Base-by-base conservation (phyloP, 1,140 invertebrate genomes). In the Cherax quadricarinatus region DNA sequence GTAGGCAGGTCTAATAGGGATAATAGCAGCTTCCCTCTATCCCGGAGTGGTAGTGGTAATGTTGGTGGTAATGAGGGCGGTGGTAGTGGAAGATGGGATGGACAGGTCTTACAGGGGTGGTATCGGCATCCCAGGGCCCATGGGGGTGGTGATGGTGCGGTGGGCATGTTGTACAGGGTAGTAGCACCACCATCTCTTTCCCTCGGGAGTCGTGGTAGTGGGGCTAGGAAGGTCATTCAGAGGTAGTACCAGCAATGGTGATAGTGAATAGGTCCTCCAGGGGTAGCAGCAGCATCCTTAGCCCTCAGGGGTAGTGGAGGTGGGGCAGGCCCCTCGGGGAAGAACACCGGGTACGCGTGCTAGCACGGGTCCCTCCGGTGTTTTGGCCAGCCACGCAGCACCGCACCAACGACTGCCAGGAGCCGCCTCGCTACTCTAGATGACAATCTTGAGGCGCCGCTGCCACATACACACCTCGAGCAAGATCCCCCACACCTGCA, bases 401-500 rank as follows among this genome's bases (percentile, higher is more conserved):
- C 82, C 48, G 57, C 21, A 53, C 82, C 60, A 84, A 60, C 82
- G 82, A 84, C 62, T 49, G 82, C 82, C 57, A 84, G 82, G 5
- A 21, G 9, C 82, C 82, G 21, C 3, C 21, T 57, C 66, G 30
- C 30, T 41, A 41, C 30, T 57, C 82, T 30, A 16, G 82, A 84
- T 84, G 53, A 24, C 82, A 84, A 60, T n/a, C 82, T 84, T 84
- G n/a, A 9, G 10, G 10, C n/a, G 57, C 49, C 62, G 21, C 53
- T 41, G 16, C 82, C n/a, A 9, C 53, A 57, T 57, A 48, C 12
- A 4, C 81, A 83, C 81, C 66, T 18, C 66, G 0, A 3, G 14
- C 66, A 70, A 18, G 5, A 70, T 41, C 9, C 48, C 2, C 14
- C 2, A 48, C 14, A 24, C 14, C 4, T 14, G 48, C 24, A 24